phyloP scores from a whole-genome alignment of 1,140 invertebrate genomes.

The Brachionus sp. region DNA sequence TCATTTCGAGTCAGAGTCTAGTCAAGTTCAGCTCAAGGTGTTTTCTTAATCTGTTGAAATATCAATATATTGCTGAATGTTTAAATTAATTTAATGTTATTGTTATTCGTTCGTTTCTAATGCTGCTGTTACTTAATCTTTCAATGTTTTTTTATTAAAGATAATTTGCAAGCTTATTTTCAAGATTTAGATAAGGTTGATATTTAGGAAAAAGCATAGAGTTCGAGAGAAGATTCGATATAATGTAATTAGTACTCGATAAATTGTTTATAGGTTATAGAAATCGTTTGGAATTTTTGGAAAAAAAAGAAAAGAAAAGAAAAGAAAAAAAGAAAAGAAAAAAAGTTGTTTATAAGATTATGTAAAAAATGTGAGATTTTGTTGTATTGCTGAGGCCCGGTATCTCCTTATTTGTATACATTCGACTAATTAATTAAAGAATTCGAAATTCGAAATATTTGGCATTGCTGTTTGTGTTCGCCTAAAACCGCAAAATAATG shows the following conservation, averaged over 20 bases:
- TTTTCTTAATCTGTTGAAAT: constrained; percentile 27
- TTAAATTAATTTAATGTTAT: constrained; percentile 23
- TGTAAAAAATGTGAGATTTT: constrained; percentile 21
- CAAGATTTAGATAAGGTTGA: constrained; percentile 40
- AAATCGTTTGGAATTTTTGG: constrained; percentile 19
- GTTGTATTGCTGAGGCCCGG: background rate
- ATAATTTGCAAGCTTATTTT: constrained; percentile 42
- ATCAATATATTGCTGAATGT: constrained; percentile 31
- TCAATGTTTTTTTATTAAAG: constrained; percentile 23
- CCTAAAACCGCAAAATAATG: constrained; percentile 29
- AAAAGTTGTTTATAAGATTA: constrained; percentile 19
- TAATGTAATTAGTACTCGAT: constrained; percentile 41
- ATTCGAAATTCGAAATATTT: constrained; percentile 18
- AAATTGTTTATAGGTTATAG: constrained; percentile 35
- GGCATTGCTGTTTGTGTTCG: background rate
- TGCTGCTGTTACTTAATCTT: constrained; percentile 40
- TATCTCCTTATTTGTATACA: background rate
- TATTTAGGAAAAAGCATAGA: constrained; percentile 7
- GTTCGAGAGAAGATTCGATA: background rate
- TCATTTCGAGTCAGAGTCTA: constrained; percentile 30
- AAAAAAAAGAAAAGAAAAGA: background rate
- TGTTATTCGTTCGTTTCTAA: background rate
- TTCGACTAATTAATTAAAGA: constrained; percentile 27
- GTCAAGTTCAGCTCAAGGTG: constrained; percentile 22
- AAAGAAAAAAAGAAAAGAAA: background rate